A percentile compares a stretch with the other conserved stretches of the same genome.
Evolutionary conservation across 2,888 invertebrate genomes (phyloP).

Genomic region (Papilio gigon): DNA sequence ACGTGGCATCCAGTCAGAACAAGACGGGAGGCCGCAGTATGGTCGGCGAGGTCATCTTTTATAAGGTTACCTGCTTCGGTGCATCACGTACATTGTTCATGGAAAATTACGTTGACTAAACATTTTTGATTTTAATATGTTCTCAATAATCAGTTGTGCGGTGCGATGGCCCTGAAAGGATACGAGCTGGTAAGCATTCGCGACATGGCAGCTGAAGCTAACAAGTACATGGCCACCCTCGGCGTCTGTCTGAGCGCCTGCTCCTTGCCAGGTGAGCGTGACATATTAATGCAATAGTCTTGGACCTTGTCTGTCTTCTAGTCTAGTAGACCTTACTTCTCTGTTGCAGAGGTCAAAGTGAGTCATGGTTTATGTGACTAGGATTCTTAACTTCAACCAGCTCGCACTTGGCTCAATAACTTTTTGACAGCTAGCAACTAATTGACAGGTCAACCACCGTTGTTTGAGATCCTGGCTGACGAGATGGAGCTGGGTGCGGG

Average conservation of each 20-base stretch:
- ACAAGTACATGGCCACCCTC: slow-evolving; percentile 84
- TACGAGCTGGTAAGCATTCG: slow-evolving; percentile 82
- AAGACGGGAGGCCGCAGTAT: slow-evolving; percentile 85
- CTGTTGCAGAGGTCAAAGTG: too few relatives aligned
- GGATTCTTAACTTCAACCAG: too few relatives aligned
- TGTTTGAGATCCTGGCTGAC: slow-evolving; percentile 84
- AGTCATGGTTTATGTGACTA: too few relatives aligned
- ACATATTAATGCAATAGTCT: not conserved
- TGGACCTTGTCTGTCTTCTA: too few relatives aligned
- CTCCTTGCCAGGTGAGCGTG: slow-evolving; percentile 83
- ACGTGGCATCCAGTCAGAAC: slow-evolving; percentile 82
- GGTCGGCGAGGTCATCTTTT: slow-evolving; percentile 84
- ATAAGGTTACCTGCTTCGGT: slow-evolving; percentile 66
- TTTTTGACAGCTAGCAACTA: too few relatives aligned
- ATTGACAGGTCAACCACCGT: slow-evolving; percentile 77
- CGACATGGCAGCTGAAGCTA: slow-evolving; percentile 70
- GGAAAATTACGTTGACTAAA: too few relatives aligned
- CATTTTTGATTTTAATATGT: slow-evolving; percentile 2
- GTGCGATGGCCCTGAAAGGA: slow-evolving; percentile 87
- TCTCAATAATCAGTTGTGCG: slow-evolving; percentile 81
- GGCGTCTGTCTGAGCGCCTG: slow-evolving; percentile 87
- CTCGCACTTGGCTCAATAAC: too few relatives aligned
- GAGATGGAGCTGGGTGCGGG: slow-evolving; percentile 86
- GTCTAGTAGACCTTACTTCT: too few relatives aligned
- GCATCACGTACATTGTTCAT: too few relatives aligned